phyloP scores from a whole-genome alignment of 2,797 vertebrate species.

The Enteromius radiatus region DNA sequence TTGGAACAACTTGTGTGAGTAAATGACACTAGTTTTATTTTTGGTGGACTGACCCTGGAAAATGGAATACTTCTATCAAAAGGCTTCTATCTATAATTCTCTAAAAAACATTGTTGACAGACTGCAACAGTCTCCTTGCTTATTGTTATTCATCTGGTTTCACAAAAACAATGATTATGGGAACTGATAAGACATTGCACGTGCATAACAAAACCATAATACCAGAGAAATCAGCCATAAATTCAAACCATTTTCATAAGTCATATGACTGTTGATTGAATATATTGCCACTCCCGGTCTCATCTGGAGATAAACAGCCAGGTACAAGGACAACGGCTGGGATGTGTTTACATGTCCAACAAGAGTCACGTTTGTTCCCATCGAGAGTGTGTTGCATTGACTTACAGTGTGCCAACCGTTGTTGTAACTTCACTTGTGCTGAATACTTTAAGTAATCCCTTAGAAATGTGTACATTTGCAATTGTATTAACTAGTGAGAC shows the following conservation, averaged over 20 bases:
- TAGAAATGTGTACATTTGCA: constrained; percentile 1
- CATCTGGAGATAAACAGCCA: not conserved
- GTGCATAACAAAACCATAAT: constrained; percentile 20
- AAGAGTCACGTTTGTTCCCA: not conserved
- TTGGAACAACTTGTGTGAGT: not conserved
- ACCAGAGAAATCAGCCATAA: constrained; percentile 28
- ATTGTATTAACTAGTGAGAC: not conserved
- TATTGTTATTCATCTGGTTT: not conserved
- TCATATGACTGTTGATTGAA: constrained; percentile 9
- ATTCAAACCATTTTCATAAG: not conserved
- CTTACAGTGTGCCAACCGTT: not conserved
- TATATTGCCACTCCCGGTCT: not conserved
- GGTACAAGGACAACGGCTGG: not conserved
- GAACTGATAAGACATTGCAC: not conserved
- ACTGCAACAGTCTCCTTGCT: not conserved
- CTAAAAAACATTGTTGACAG: not conserved
- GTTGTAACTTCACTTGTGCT: not conserved
- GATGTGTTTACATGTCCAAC: not conserved
- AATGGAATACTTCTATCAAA: too few relatives aligned
- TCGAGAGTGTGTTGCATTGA: not conserved
- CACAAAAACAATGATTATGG: not conserved
- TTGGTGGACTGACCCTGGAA: not conserved
- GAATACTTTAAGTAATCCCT: not conserved
- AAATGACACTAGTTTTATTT: not conserved
- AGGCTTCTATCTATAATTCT: too few relatives aligned